Evolutionary conservation across 1,140 invertebrate genomes (phyloP).

Genomic region (Delia radicum): DNA sequence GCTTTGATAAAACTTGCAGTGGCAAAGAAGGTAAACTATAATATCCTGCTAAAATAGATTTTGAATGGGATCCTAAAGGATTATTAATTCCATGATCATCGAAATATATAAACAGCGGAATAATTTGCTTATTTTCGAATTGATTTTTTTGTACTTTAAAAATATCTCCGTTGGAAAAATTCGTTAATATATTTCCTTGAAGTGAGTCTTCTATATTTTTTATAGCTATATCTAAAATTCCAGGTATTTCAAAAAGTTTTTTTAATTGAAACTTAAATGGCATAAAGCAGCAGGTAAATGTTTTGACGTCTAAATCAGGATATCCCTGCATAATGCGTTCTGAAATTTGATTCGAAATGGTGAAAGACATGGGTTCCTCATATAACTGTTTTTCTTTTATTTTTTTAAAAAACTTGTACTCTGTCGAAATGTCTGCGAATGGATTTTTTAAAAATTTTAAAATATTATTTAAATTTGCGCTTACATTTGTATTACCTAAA

Average conservation of each 20-base stretch:
- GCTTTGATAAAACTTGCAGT: slow-evolving; percentile 17
- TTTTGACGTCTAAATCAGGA: slow-evolving; percentile 9
- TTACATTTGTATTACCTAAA: slow-evolving; percentile 5
- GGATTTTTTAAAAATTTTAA: slow-evolving; percentile 22
- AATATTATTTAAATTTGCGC: not conserved
- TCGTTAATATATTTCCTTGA: slow-evolving; percentile 9
- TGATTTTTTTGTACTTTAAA: slow-evolving; percentile 16
- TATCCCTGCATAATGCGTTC: not conserved
- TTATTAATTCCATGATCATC: slow-evolving; percentile 27
- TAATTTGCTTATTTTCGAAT: not conserved
- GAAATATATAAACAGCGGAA: slow-evolving; percentile 28
- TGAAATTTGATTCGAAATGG: slow-evolving; percentile 5
- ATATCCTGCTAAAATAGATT: slow-evolving; percentile 27
- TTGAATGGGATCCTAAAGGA: slow-evolving; percentile 25
- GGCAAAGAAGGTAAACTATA: slow-evolving; percentile 23
- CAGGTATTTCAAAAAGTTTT: slow-evolving; percentile 26
- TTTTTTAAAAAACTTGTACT: slow-evolving; percentile 23
- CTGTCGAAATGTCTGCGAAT: slow-evolving; percentile 18
- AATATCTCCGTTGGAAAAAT: slow-evolving; percentile 22
- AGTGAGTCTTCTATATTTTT: slow-evolving; percentile 14
- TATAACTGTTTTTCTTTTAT: slow-evolving; percentile 24
- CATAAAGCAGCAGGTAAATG: slow-evolving; percentile 14
- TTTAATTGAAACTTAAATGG: slow-evolving; percentile 9
- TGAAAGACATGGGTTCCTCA: slow-evolving; percentile 17
- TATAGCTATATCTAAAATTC: slow-evolving; percentile 13